Conservation (phyloP, 92 coral and sea anemone species). For the Siderastrea radians region DNA sequence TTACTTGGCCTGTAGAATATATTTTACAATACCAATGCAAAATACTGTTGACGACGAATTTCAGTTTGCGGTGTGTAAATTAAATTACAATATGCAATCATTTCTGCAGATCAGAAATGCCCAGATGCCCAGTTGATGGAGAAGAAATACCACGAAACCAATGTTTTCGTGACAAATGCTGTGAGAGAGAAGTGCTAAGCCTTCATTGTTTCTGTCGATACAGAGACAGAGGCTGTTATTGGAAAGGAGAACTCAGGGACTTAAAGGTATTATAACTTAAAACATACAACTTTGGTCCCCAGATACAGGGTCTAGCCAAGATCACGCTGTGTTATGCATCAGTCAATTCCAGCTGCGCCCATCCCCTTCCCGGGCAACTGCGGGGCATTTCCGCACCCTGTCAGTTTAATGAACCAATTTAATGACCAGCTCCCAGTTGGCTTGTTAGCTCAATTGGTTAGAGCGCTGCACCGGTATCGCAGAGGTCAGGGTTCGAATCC, state of each 20-base stretch:
- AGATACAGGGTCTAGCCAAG: no score
- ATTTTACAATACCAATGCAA: background rate
- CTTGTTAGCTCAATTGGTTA: no score
- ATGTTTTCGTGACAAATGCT: constrained; percentile 49
- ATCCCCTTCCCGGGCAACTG: no score
- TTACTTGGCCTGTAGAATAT: background rate
- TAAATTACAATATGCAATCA: no score
- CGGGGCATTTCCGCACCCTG: no score
- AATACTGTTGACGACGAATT: background rate
- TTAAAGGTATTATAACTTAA: background rate
- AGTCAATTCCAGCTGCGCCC: no score
- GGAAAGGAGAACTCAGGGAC: constrained; percentile 54
- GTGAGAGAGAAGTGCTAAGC: constrained; percentile 59
- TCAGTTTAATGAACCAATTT: no score
- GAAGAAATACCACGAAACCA: constrained; percentile 4
- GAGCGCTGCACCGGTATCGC: no score
- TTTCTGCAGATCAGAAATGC: background rate
- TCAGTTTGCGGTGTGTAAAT: background rate
- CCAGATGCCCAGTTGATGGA: constrained; percentile 22
- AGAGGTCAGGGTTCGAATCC: no score
- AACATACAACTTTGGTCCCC: no score
- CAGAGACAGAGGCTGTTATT: constrained; percentile 39
- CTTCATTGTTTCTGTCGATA: constrained; percentile 53
- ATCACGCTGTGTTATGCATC: no score
- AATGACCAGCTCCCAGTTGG: no score